These are phyloP conservation scores for Lophius piscatorius DNA, from an alignment of 2,113 vertebrate genomes.

Conservation along the genomic window DNA sequence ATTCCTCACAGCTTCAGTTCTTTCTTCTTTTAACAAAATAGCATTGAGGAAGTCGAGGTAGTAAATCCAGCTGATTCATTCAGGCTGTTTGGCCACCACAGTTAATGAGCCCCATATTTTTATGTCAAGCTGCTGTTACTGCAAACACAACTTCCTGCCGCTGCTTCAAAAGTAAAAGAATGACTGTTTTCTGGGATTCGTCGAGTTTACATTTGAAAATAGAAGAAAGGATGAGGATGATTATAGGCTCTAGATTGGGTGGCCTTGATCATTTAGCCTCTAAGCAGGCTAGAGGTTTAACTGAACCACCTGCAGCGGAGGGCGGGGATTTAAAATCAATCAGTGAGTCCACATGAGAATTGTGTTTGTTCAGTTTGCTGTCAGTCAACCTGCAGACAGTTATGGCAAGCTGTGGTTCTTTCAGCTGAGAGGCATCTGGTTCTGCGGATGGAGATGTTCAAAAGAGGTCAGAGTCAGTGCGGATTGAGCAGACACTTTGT, in stretches of 20 bases:
- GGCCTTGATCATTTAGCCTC: too few species aligned
- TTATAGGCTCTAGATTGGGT: too few species aligned
- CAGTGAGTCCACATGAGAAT: background rate
- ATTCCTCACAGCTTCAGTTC: constrained; percentile 4
- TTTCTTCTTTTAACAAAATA: background rate
- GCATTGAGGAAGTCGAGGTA: constrained; percentile 24
- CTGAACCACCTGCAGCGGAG: too few species aligned
- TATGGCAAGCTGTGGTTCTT: background rate
- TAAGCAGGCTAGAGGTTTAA: too few species aligned
- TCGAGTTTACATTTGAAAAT: background rate
- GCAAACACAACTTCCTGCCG: constrained; percentile 10
- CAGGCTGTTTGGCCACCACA: constrained; percentile 8
- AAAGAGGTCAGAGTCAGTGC: background rate
- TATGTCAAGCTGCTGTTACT: constrained; percentile 22
- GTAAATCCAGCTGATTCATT: constrained; percentile 35
- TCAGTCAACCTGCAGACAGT: background rate
- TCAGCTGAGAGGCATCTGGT: constrained; percentile 6
- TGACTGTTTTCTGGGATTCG: background rate
- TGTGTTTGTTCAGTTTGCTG: background rate
- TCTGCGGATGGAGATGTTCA: background rate
- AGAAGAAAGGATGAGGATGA: background rate
- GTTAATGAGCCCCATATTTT: constrained; percentile 1
- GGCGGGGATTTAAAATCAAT: too few species aligned
- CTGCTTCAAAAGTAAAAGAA: constrained; percentile 13
- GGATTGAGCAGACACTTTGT: too few species aligned